These are phyloP conservation scores for Xylota segnis DNA, from an alignment of 2,888 invertebrate species.

Conservation along the genomic window DNA sequence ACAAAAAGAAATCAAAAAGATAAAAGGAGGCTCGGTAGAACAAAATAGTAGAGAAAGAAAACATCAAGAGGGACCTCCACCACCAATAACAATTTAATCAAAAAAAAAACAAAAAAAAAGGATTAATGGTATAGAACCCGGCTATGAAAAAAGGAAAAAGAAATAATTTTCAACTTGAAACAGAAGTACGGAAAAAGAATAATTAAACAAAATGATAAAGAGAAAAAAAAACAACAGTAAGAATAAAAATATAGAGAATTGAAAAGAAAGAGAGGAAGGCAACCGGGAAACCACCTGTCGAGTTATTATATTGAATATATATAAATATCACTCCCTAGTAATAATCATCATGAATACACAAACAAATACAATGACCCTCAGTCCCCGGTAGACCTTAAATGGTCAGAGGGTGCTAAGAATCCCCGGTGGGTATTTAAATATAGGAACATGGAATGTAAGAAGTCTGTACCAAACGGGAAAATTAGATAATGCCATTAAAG, in stretches of 20 bases:
- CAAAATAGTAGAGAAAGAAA: not conserved
- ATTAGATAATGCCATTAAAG: not conserved
- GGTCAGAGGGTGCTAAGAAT: slow-evolving; percentile 10
- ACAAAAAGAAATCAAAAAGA: not conserved
- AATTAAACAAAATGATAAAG: not conserved
- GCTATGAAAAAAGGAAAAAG: not conserved
- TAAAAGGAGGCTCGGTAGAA: not conserved
- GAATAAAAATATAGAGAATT: too few species aligned
- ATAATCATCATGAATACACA: slow-evolving; percentile 12
- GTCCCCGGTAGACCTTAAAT: slow-evolving; percentile 3
- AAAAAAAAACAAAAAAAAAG: not conserved
- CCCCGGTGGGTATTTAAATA: slow-evolving; percentile 10
- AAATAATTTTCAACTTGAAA: not conserved
- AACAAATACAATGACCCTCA: slow-evolving; percentile 5
- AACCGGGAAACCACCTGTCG: not conserved
- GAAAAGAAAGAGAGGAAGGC: not conserved
- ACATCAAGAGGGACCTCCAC: not conserved
- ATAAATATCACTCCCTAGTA: slow-evolving; percentile 20
- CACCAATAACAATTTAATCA: not conserved
- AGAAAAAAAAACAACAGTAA: too few species aligned
- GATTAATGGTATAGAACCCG: not conserved
- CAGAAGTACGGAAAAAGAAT: not conserved
- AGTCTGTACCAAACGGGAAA: not conserved
- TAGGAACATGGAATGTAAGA: slow-evolving; percentile 7
- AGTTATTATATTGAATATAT: not conserved